Base-by-base conservation (phyloP, 2,797 vertebrate species). In the Lagocephalus sceleratus region DNA sequence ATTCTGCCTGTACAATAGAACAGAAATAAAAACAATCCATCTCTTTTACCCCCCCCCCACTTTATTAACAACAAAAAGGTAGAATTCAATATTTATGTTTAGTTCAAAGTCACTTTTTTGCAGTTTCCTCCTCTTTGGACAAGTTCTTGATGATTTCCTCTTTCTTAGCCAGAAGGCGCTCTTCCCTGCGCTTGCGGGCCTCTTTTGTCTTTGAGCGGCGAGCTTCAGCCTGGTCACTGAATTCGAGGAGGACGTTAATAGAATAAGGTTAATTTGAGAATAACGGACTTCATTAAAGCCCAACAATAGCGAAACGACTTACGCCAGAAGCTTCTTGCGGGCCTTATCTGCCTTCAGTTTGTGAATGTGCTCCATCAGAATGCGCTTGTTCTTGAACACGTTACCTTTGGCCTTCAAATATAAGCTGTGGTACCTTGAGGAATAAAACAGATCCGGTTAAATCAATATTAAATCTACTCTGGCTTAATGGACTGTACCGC, bases 331-430 rank as follows among this genome's bases (percentile, higher is more conserved):
- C 94, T 99, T 99, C 94, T 96, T 99, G 91, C 94, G 95, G 73
- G 97, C 96, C 68, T 97, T 98, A 76, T 98, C 96, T 0, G 96
- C 96, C 92, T 98, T 98, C 81, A 99, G 91, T 69, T 99, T 99
- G 90, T 98, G 96, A 76, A 99, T 98, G 90, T 99, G 96, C 75
- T 98, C 97, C 96, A 98, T 99, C 40, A 99, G 92, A 79, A 98
- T 95, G 43, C 95, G 89, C 81, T 98, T 98, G 84, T 98, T 99
- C 89, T 98, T 99, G 91, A 99, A 99, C 65, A 99, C 95, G 0
- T 98, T 99, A 41, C 95, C 97, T 85, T 99, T 99, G 19, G 96
- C 96, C 76, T 92, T 97, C 85, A 98, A 91, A 83, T 99, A 99
- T 40, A 99, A 91, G 83, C 94, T 97, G 90, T 99, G 96, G 63